Evolutionary conservation across 30 jellyfish, hydroid and myxozoan species (phyloP), one percentile per base, ranked within the genome.

Genomic region (Chironex yamaguchii): DNA sequence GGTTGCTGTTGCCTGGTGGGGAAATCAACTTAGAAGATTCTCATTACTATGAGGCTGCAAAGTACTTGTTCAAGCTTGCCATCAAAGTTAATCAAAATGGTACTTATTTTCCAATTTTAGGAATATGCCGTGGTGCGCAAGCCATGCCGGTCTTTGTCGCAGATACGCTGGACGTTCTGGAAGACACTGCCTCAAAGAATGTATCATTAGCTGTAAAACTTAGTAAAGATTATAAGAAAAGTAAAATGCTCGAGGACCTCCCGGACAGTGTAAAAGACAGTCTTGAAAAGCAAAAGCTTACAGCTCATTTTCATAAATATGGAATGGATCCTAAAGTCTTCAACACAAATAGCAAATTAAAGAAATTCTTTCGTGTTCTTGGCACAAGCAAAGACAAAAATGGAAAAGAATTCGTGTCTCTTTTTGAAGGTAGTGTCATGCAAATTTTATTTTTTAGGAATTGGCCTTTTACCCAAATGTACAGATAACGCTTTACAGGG

Each of bases 1-100:
- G 92, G 14, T 85, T 88, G 2, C 52, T 88, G 89, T 49, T 88
- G 0, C 96, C 96, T 3, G 96, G 96, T 30, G 96, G 96, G 33
- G 92, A 88, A 63, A 79, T 88, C 17, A 88, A 79, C 81, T 36
- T 88, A 12, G 79, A 75, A 12, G 90, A 78, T 72, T 88, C 96
- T 28, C 52, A 77, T 33, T 88, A 88, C 63, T 67, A 77, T 62
- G 13, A 23, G 25, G 53, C 63, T 1, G 92, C 96, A 22, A 69
- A 69, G 34, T 21, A 52, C 29, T 63, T 88, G n/a, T 88, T 25
- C 42, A 72, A 88, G 65, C 69, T 54, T 28, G 92, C 96, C 0
- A 67, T 73, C 2, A 67, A 69, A 9, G 36, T 42, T 34, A 88
- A 88, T 63, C 32, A 88, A 1, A 49, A 80, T 6, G 92, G 90